A percentile compares a stretch with the other conserved stretches of the same genome.
phyloP scores from a whole-genome alignment of 2,113 vertebrate species.

The Thomomys bottae region DNA sequence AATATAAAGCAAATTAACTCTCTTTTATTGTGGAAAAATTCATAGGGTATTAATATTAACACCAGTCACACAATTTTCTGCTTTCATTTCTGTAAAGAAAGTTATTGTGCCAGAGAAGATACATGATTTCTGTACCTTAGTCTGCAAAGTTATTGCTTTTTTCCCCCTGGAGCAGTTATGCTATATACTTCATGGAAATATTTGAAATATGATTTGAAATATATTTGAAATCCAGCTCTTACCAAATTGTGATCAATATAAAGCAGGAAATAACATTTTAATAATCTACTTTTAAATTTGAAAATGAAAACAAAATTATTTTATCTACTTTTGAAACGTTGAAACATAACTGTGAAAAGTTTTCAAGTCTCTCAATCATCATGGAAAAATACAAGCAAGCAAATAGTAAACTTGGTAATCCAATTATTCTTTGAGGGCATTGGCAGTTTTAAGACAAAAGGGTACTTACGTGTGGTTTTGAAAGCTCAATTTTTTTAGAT shows the following conservation, averaged over 20 bases:
- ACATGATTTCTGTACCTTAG: conserved; percentile 32
- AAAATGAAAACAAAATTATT: neutral
- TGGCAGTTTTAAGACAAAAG: neutral
- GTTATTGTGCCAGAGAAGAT: conserved; percentile 35
- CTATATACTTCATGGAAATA: conserved; percentile 49
- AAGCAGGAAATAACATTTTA: conserved; percentile 70
- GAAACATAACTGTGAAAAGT: conserved; percentile 41
- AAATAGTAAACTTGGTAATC: neutral
- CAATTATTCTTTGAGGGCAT: neutral
- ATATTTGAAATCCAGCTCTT: conserved; percentile 65
- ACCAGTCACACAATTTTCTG: neutral
- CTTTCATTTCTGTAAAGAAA: neutral
- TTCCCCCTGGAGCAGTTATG: neutral
- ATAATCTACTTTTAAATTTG: conserved; percentile 27
- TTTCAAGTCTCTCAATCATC: conserved; percentile 28
- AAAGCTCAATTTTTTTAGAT: neutral
- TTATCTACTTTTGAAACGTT: conserved; percentile 46
- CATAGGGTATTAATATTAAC: neutral
- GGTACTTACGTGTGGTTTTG: neutral
- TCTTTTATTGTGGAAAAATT: conserved; percentile 8
- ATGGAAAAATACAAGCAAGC: conserved; percentile 49
- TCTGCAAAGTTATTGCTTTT: neutral
- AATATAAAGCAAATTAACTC: neutral
- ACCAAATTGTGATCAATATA: conserved; percentile 67
- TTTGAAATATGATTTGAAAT: conserved; percentile 20